Base-by-base conservation (phyloP, 2,888 invertebrate species). In the Orchestes rusci region DNA sequence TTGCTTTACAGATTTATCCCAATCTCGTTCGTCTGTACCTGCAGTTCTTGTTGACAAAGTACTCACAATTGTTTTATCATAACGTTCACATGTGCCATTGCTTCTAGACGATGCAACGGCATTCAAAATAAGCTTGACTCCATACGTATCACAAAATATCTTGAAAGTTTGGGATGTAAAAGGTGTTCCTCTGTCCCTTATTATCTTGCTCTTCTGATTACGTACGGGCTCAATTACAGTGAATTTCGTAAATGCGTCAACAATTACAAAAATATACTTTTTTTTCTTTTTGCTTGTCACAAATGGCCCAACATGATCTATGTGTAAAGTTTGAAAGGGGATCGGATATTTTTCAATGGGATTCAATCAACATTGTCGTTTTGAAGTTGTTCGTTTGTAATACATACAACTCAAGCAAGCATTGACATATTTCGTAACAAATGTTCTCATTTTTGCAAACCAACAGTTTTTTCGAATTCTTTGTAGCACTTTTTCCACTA, bases 1-100 rank as follows among this genome's bases (percentile, higher is more conserved):
- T 41, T 48, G 29, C 30, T 53, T 51, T 0, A 61, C 51, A 16
- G 50, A 18, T 5, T 43, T 42, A 44, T 61, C 60, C 59, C 61
- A 60, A 8, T 19, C 10, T 10, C 27, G 18, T 2, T 16, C 12
- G 4, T 43, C 28, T 5, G 53, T 48, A 10, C 52, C 58, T 2
- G 51, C 19, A 29, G 29, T 13, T 4, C 12, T 29, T 4, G 10
- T 10, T 4, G 4, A 29, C 3, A 44, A 19, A 1, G 20, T 43
- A 23, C 19, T 3, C 13, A 3, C 2, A 8, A 45, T 15, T 3
- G 43, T 51, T 1, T 10, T 17, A 13, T 51, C 45, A 16, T 51
- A 51, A 3, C 51, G 12, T 38, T 51, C 51, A 1, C 43, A 45
- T 42, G 45, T 47, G 19, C 45, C 51, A 39, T 51, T 48, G 2